Evolutionary conservation across 1,140 invertebrate genomes (phyloP), one percentile per base, ranked within the genome.

Genomic region (Rhynchophorus ferrugineus): DNA sequence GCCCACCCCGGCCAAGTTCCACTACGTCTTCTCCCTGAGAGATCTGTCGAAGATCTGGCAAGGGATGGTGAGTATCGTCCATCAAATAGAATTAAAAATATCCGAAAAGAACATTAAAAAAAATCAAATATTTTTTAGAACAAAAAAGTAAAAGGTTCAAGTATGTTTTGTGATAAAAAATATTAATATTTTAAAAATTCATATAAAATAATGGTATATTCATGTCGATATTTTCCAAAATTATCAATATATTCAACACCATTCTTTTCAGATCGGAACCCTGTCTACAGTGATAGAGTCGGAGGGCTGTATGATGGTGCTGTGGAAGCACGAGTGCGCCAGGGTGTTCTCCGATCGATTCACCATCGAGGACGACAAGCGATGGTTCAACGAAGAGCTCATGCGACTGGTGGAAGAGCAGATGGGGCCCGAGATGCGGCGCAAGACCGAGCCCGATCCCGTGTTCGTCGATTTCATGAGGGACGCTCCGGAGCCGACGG

Each of bases 401-500:
- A 66, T 81, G 46, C 68, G 72, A 41, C 74, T 85, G 33, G 76
- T 88, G 13, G 74, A 79, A 58, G 74, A 85, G 57, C 71, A 80
- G 41, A 68, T 93, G 42, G 87, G 88, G 8, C 62, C 75, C 14
- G 74, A 81, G 55, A 81, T 85, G 62, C 74, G 75, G 54, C 72
- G 79, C 51, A 85, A 87, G 79, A 78, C 87, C 46, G 71, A 82
- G 62, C 74, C 79, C 36, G 79, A 80, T 62, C 84, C 87, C 41
- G 86, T 84, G 33, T 95, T 94, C 73, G 91, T 94, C 17, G 91
- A 95, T 71, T 95, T 95, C 66, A 87, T 95, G 87, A 83, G 87
- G 85, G 94, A 98, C 75, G 93, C 94, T 29, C 92, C 93, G 16
- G 94, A 98, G 73, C 92, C 93, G 1, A 95, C 93, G 0, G 93